Base-by-base conservation (phyloP, 1,140 invertebrate genomes). In the Plutomurus gul region DNA sequence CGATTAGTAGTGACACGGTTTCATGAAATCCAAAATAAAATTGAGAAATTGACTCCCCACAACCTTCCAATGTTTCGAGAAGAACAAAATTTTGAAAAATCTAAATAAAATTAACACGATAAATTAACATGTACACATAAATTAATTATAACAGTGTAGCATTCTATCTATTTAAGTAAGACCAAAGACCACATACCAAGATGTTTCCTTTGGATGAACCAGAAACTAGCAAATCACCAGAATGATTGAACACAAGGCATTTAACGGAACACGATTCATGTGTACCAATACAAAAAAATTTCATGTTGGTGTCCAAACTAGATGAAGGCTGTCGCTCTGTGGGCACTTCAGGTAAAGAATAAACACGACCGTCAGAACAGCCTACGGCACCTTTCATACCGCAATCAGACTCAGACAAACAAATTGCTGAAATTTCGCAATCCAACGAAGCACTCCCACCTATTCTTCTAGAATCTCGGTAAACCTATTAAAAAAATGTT, bases 381-480 rank as follows among this genome's bases (percentile, higher is more conserved):
- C 81, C 81, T n/a, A 76, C 25, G 18, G 65, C 65, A n/a, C 13
- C 81, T 40, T 49, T 47, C 16, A 1, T 10, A 22, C 49, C 74
- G 43, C 37, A 56, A 7, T 74, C 20, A 56, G 75, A 79, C 18
- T 74, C 20, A 56, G 75, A 79, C 18, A 82, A 27, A 33, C 51
- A 37, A 13, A 79, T 49, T 8, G 39, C 73, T 13, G 74, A 60
- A 20, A 82, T 56, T 16, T 73, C 49, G 51, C 22, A 39, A n/a
- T 49, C 46, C 8, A 79, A 49, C 18, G 36, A 22, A 16, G 2
- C 20, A 40, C 73, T 74, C 65, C 79, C 81, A n/a, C 40, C 46
- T 20, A 82, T 25, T 33, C 70, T 13, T 25, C 71, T 77, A 39
- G 33, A 74, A 77, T 82, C 77, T 56, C 40, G n/a, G 47, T 79